Percentiles rank a stretch among this genome's conserved stretches.
phyloP scores from a whole-genome alignment of 2,888 invertebrate species.

The Diarsia mendica region DNA sequence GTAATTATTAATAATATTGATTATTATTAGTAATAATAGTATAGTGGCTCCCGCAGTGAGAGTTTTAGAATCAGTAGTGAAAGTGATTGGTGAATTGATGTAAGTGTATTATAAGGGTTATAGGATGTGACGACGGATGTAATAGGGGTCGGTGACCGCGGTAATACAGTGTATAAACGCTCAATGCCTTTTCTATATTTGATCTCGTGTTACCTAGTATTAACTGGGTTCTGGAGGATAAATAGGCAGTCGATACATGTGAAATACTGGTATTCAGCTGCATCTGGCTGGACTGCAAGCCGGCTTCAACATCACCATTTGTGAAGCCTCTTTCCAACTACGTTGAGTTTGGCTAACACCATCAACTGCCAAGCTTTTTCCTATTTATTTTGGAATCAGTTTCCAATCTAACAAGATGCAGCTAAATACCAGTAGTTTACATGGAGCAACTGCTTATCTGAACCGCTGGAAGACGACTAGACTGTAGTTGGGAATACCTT shows the following conservation, averaged over 20 bases:
- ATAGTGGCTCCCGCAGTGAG: slow-evolving; percentile 39
- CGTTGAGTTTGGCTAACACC: not conserved
- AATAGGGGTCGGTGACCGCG: slow-evolving; percentile 36
- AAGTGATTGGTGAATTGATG: slow-evolving; percentile 34
- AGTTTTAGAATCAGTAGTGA: slow-evolving; percentile 34
- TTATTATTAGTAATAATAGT: slow-evolving; percentile 53
- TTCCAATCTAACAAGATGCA: not conserved
- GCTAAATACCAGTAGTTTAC: not conserved
- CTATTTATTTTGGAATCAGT: not conserved
- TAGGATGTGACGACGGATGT: not conserved
- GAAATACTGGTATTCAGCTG: not conserved
- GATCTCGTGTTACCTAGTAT: not conserved
- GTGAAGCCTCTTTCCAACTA: not conserved
- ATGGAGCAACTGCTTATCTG: no score
- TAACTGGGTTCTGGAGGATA: not conserved
- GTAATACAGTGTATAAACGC: not conserved
- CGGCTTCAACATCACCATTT: not conserved
- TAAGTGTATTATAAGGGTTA: slow-evolving; percentile 21
- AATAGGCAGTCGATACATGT: not conserved
- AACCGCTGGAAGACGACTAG: no score
- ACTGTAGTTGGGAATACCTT: no score
- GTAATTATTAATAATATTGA: slow-evolving; percentile 48
- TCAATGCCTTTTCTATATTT: not conserved
- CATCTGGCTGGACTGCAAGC: not conserved
- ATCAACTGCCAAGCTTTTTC: not conserved